Evolutionary conservation across 2,113 vertebrate species (phyloP).

Genomic region (Antennarius striatus): DNA sequence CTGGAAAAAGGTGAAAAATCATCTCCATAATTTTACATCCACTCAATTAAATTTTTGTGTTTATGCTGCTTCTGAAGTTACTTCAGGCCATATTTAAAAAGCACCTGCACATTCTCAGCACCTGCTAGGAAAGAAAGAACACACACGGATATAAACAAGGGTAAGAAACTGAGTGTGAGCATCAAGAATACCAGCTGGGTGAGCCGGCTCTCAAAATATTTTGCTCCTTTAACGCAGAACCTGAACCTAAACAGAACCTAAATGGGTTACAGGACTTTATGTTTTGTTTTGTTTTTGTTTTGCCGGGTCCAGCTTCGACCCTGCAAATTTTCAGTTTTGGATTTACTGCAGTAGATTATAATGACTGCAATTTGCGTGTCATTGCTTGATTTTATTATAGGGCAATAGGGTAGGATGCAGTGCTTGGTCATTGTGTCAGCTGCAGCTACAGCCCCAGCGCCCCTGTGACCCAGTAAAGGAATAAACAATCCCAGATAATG

Average conservation of each 20-base stretch:
- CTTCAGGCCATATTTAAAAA: conserved; percentile 9
- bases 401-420: too few species aligned
- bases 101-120: neutral
- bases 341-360: too few species aligned
- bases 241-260: too few species aligned
- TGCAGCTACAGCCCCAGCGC: too few species aligned
- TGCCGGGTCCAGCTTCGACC: too few species aligned
- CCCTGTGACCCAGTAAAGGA: too few species aligned
- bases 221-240: too few species aligned
- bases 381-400: too few species aligned
- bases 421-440: too few species aligned
- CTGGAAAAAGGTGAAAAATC: neutral
- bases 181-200: conserved; percentile 24
- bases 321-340: too few species aligned
- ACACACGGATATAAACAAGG: conserved; percentile 27
- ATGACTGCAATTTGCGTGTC: neutral
- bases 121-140: conserved; percentile 28
- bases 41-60: neutral
- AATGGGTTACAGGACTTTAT: too few species aligned
- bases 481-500: neutral
- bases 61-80: neutral
- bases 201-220: conserved; percentile 1
- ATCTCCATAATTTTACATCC: neutral
- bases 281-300: too few species aligned
- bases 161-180: conserved; percentile 19